Base-by-base conservation (phyloP, 2,797 vertebrate species). In the Valencia hispanica region DNA sequence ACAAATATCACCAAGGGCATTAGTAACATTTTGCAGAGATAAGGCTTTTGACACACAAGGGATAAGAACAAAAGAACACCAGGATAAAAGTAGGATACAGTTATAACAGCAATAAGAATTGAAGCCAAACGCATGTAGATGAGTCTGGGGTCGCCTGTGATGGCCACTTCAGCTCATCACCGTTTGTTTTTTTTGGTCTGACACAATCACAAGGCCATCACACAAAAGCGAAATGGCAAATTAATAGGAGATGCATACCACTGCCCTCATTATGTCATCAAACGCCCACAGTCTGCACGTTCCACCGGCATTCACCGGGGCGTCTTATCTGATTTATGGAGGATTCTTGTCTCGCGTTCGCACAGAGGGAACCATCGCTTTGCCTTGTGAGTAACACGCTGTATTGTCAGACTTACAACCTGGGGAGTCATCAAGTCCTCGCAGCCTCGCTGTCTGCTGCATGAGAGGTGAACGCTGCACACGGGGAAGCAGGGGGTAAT, bases 241-340 rank as follows among this genome's bases (percentile, higher is more conserved):
- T 90, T 71, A 81, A 84, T 78, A 77, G 72, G 55, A 77, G 89
- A 85, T 72, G 75, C 82, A 79, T 81, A 70, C 81, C 61, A 80
- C 84, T 91, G 91, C 73, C 91, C 91, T 92, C 91, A 94, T 94
- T 95, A 91, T 93, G 94, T 92, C 93, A 89, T 77, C 72, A 88
- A 81, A 91, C 82, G 70, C 77, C 51, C 80, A 83, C 77, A 79
- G 82, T 88, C 77, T 73, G 79, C 89, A 79, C 74, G 69, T 30
- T 93, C 85, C 84, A 83, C 74, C 87, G 87, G 81, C 86, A 12
- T 86, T 87, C 86, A 88, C 85, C 75, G 32, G 84, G 88, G 78
- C 85, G 81, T 84, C 83, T 86, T 79, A 68, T 59, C 55, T 83
- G 80, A 85, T 92, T 90, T 88, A 90, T 78, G 70, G 78, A 59